Base-by-base conservation (phyloP, 2,113 vertebrate species). In the Phrynosoma blainvillii region DNA sequence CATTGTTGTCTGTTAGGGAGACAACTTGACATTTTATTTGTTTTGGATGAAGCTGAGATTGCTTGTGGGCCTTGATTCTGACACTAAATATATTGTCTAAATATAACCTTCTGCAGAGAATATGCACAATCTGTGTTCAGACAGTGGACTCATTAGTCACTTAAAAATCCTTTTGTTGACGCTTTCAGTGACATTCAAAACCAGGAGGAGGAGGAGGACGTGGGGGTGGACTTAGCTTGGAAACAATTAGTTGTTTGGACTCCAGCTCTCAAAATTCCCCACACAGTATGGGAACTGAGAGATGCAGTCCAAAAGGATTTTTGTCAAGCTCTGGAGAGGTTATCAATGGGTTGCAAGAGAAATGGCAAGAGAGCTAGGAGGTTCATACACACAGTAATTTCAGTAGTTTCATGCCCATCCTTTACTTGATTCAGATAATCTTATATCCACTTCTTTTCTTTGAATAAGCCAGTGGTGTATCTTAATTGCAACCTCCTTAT, bases 401-500 rank as follows among this genome's bases (percentile, higher is more conserved):
- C 59, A 62, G 18, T 62, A 62, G 13, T 93, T 88, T 90, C 0
- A 9, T n/a, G 71, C 62, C 52, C 16, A 47, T 42, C 82, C 54
- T 82, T 3, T 85, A 9, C 32, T 36, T 56, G 78, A 9, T 84
- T 90, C 87, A 88, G 79, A 80, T 90, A 56, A 86, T 76, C 85
- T 90, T 93, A 91, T 90, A 93, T 94, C 93, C 83, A 82, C 73
- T 93, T 92, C 81, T 84, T 90, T 65, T 75, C 76, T 40, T 40
- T 78, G 70, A 88, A 80, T 89, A 84, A 89, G 91, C 87, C 87
- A 91, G 73, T 91, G 42, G 75, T 87, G 47, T 71, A 86, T 87
- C 94, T 93, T 96, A 93, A 96, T 95, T 94, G 93, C 88, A 84
- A 32, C 79, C 84, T 93, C 91, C 91, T 88, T 91, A 79, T 0